Conservation (phyloP, 1,140 invertebrate genomes). For the Caenorhabditis tropicalis region DNA sequence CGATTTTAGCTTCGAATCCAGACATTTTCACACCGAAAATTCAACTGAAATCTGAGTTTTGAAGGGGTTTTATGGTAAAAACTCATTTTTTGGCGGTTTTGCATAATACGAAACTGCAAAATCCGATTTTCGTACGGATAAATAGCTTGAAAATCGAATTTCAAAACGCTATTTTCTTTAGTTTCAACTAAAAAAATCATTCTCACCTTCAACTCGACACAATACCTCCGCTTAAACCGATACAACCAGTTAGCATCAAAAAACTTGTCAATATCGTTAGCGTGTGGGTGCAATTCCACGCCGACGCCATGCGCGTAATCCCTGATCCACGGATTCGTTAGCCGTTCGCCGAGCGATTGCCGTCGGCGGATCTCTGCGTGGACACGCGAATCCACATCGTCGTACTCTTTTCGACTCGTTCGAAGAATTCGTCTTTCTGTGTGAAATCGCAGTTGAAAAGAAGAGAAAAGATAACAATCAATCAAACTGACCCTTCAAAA, state of each 20-base stretch:
- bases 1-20: too few species aligned
- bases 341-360: background rate
- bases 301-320: background rate
- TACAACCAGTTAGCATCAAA: constrained; percentile 35
- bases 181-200: too few species aligned
- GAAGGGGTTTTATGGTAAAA: too few species aligned
- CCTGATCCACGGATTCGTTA: constrained; percentile 29
- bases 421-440: constrained; percentile 7
- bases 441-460: background rate
- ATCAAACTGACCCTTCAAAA: constrained; percentile 1
- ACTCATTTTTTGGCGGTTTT: too few species aligned
- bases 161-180: background rate
- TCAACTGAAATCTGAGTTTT: too few species aligned
- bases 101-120: too few species aligned
- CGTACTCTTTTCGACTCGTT: constrained; percentile 20
- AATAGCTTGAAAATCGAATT: too few species aligned
- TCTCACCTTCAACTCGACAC: background rate
- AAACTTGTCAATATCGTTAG: background rate
- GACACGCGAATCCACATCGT: background rate
- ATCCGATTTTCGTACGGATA: too few species aligned
- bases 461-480: background rate
- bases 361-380: background rate
- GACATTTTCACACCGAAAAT: too few species aligned
- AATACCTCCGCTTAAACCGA: background rate
- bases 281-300: background rate